A percentile compares a stretch with the other conserved stretches of the same genome.
These are phyloP conservation scores for Nymphalis c-album DNA, from an alignment of 2,888 invertebrate genomes.

Conservation along the genomic window DNA sequence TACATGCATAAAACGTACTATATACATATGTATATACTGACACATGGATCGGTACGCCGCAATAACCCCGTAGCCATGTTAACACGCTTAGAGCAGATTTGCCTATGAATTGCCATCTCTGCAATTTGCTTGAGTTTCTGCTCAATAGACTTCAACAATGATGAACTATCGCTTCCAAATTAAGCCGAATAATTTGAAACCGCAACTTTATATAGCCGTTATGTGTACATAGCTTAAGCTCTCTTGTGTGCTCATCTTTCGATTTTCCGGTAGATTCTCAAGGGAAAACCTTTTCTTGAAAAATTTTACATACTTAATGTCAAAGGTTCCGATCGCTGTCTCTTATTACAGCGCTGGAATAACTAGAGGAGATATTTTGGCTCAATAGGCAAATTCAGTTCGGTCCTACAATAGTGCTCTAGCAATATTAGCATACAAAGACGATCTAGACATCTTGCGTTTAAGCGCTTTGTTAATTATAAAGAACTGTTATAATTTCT, in stretches of 20 bases:
- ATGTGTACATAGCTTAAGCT: background rate
- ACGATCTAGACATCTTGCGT: slow-evolving; percentile 61
- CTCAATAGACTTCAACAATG: slow-evolving; percentile 52
- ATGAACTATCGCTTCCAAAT: slow-evolving; percentile 43
- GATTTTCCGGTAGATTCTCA: slow-evolving; percentile 34
- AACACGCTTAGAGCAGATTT: slow-evolving; percentile 75
- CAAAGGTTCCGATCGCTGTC: slow-evolving; percentile 51
- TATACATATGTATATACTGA: slow-evolving; percentile 36
- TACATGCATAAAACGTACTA: slow-evolving; percentile 18
- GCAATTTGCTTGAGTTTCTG: slow-evolving; percentile 65
- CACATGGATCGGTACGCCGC: slow-evolving; percentile 64
- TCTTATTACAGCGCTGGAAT: slow-evolving; percentile 55
- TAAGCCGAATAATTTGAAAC: slow-evolving; percentile 40
- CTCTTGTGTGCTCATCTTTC: slow-evolving; percentile 20
- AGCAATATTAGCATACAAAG: slow-evolving; percentile 76
- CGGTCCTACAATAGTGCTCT: slow-evolving; percentile 67
- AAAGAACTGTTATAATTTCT: slow-evolving; percentile 54
- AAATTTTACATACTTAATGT: slow-evolving; percentile 48
- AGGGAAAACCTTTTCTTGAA: slow-evolving; percentile 45
- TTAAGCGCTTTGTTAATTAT: slow-evolving; percentile 67
- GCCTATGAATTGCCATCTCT: slow-evolving; percentile 72
- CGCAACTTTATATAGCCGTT: slow-evolving; percentile 9
- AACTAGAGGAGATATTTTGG: slow-evolving; percentile 48
- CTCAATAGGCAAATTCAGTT: slow-evolving; percentile 58
- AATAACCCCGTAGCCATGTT: slow-evolving; percentile 72